A percentile compares a stretch with the other conserved stretches of the same genome.
Conservation (phyloP, 1,140 invertebrate genomes). For the Anastrepha obliqua region DNA sequence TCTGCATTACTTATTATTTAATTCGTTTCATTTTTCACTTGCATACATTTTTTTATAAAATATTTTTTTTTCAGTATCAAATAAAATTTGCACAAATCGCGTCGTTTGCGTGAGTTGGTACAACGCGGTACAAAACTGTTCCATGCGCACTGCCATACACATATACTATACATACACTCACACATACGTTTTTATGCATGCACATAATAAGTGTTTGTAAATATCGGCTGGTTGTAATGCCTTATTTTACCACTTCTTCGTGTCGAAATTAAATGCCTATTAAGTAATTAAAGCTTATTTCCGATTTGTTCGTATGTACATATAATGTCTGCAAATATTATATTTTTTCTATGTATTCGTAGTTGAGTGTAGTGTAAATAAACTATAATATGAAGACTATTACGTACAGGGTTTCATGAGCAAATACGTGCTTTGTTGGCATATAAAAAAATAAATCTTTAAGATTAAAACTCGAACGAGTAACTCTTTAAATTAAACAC, state of each 20-base stretch:
- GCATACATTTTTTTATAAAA: no score
- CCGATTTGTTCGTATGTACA: constrained; percentile 12
- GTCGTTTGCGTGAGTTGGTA: constrained; percentile 26
- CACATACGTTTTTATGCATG: not conserved
- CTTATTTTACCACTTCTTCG: constrained; percentile 38
- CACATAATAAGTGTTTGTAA: not conserved
- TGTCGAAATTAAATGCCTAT: constrained; percentile 43
- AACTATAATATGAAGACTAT: not conserved
- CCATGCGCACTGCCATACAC: not conserved
- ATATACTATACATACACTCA: not conserved
- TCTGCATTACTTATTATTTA: not conserved
- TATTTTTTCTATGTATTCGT: not conserved
- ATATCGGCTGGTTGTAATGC: not conserved
- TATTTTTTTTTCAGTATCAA: not conserved
- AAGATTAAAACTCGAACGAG: no score
- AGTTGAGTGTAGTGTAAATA: constrained; percentile 24
- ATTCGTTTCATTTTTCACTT: no score
- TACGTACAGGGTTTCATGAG: no score
- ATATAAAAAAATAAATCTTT: no score
- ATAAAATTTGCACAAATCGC: constrained; percentile 27
- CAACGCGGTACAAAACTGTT: constrained; percentile 47
- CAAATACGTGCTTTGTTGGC: no score
- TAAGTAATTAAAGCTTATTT: constrained; percentile 50
- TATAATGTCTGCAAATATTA: not conserved
- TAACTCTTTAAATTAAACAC: no score